Evolutionary conservation across 2,797 vertebrate genomes (phyloP), one percentile per base, ranked within the genome.

Genomic region (Crypturellus tataupa): DNA sequence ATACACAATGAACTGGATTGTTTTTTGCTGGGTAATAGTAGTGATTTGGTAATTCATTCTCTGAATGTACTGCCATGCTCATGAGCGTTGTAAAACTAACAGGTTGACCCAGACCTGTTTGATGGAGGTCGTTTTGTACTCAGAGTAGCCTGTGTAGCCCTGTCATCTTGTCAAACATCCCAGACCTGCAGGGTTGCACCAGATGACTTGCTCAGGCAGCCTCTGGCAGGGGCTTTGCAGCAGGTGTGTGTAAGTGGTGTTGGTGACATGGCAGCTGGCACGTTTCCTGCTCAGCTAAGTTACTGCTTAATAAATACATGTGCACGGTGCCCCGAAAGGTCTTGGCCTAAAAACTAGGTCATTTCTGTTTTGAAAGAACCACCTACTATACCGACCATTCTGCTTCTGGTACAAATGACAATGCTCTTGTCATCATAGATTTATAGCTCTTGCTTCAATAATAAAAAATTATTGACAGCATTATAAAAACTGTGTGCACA

Each of bases 231-330:
- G 31, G n/a, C 31, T 78, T 73, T 39, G 72, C 27, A 85, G 85
- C 76, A 88, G 73, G 46, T 95, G 73, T 78, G 16, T 53, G 24
- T 73, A 70, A 72, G 51, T 31, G 29, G 5, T 42, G 55, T 56
- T 88, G 53, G 27, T 84, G n/a, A 59, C 65, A 85, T 77, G 69
- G 39, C 64, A 93, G 59, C 39, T 94, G 83, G n/a, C 31, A 12
- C 18, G 23, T 71, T 88, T 91, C 67, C 27, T 9, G 44, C 29
- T 91, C 39, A 3, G 4, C 27, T 73, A 51, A 70, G n/a, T 29
- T 84, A 46, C 35, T 65, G 56, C 35, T 86, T 90, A 81, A 69
- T 47, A 63, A 90, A 56, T 42, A 29, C 10, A 29, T 20, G 3
- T 47, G 20, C 20, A 7, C 13, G 47, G n/a, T 20, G 33, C 16